Percentiles rank a stretch among this genome's conserved stretches.
Conservation (phyloP, 64 coral and sea anemone genomes). For the Pocillopora verrucosa region DNA sequence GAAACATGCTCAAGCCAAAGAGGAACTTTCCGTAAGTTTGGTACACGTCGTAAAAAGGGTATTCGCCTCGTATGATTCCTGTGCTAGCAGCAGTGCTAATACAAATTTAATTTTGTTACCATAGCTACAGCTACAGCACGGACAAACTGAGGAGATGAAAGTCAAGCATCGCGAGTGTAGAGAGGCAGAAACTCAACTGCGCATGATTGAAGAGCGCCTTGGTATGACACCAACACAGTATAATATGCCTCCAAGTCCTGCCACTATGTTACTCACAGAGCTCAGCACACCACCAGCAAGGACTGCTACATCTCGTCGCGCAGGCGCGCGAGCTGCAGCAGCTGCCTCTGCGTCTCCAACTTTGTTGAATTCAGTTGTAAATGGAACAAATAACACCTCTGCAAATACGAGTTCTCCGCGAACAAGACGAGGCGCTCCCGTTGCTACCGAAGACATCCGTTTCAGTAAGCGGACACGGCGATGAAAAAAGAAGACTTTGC, state of each 20-base stretch:
- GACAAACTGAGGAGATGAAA: conserved; percentile 95
- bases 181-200: conserved; percentile 91
- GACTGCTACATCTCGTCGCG: conserved; percentile 48
- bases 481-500: neutral
- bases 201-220: conserved; percentile 89
- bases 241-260: conserved; percentile 96
- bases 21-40: conserved; percentile 72
- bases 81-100: neutral
- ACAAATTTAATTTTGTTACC: neutral
- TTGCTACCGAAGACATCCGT: conserved; percentile 50
- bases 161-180: conserved; percentile 88
- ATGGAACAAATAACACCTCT: conserved; percentile 44
- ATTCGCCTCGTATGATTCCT: neutral
- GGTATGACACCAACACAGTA: conserved; percentile 98
- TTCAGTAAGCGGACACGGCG: conserved; percentile 48
- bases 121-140: conserved; percentile 81
- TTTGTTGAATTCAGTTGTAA: conserved; percentile 47
- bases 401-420: conserved; percentile 24
- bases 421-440: conserved; percentile 53
- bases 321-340: conserved; percentile 16
- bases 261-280: conserved; percentile 94
- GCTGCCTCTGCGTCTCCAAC: conserved; percentile 26
- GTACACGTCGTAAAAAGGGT: neutral
- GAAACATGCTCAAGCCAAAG: conserved; percentile 77
- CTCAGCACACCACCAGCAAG: conserved; percentile 72